phyloP scores from a whole-genome alignment of 2,888 invertebrate genomes.

The Acrocyrtus sp. region DNA sequence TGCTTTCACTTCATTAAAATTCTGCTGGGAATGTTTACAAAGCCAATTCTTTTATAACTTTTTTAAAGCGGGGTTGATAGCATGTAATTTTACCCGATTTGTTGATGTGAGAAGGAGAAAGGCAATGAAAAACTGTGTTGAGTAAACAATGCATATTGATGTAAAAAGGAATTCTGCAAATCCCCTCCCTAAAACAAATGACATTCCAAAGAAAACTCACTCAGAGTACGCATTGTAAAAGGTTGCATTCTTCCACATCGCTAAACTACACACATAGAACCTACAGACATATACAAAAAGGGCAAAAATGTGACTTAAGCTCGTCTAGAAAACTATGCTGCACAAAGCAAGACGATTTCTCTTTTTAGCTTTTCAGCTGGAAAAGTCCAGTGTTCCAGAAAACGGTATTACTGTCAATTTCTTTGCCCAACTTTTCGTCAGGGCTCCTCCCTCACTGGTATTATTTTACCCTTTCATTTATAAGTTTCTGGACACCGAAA shows the following conservation, averaged over 20 bases:
- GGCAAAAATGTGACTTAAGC: neutral
- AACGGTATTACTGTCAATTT: conserved; percentile 22
- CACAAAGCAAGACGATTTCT: too few relatives aligned
- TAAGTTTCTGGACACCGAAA: too few relatives aligned
- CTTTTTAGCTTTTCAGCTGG: too few relatives aligned
- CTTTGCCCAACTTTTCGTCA: neutral
- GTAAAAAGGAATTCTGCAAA: conserved; percentile 56
- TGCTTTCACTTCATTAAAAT: too few relatives aligned
- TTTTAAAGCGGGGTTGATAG: too few relatives aligned
- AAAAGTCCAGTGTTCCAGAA: too few relatives aligned
- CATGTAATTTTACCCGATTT: conserved; percentile 43
- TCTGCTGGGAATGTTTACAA: too few relatives aligned
- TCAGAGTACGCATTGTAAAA: conserved; percentile 25
- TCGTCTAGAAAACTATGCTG: too few relatives aligned
- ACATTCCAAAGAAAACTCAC: conserved; percentile 9
- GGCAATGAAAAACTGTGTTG: conserved; percentile 54
- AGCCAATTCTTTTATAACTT: too few relatives aligned
- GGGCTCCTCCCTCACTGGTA: conserved; percentile 4
- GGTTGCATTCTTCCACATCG: neutral
- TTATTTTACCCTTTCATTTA: neutral
- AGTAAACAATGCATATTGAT: conserved; percentile 55
- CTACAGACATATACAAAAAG: neutral
- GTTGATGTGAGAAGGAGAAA: conserved; percentile 54
- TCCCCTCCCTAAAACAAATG: conserved; percentile 47
- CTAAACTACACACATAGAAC: neutral